Evolutionary conservation across 2,113 vertebrate species (phyloP), one percentile per base, ranked within the genome.

Genomic region (Scartelaos histophorus): DNA sequence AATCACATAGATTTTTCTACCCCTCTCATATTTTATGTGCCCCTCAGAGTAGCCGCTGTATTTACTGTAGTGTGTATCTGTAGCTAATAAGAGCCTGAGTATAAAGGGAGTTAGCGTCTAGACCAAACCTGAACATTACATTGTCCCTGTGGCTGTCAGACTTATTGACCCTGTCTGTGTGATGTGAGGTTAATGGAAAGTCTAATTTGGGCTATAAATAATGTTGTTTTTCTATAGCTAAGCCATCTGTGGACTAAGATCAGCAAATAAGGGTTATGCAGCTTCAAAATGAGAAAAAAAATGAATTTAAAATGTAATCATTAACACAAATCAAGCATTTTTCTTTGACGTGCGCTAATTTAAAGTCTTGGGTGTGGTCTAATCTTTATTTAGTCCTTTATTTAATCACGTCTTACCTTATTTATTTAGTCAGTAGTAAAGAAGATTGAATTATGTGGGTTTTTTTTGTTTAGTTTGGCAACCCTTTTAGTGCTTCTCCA

Each of bases 31-130:
- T 49, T 29, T 22, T 2, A 19, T 69, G 57, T 69, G 51, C 51
- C 64, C 60, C 54, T 46, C 29, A 17, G 45, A 45, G 13, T 16
- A 5, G 57, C 7, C 6, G 16, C 61, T 74, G 72, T 80, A 71
- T 84, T 78, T 85, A 86, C 85, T 53, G 67, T 47, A n/a, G 10
- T 69, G 17, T 56, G 47, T 24, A 70, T n/a, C 46, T 43, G 13
- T 15, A 5, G 17, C 43, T 80, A 83, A 88, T 85, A 79, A 84
- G 49, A 57, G 64, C 21, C 62, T 57, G 35, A 68, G 70, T 75
- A 25, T 5, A 68, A 74, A 73, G 56, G 62, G 72, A 62, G 60
- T 76, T 67, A 70, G 38, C 25, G 58, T 62, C 54, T 19, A 19
- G 47, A 56, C n/a, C 22, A 61, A 61, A 29, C 25, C 34, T 38